These are phyloP conservation scores for Eurystomus glaucurus DNA, from an alignment of 2,797 vertebrate species.

Conservation along the genomic window DNA sequence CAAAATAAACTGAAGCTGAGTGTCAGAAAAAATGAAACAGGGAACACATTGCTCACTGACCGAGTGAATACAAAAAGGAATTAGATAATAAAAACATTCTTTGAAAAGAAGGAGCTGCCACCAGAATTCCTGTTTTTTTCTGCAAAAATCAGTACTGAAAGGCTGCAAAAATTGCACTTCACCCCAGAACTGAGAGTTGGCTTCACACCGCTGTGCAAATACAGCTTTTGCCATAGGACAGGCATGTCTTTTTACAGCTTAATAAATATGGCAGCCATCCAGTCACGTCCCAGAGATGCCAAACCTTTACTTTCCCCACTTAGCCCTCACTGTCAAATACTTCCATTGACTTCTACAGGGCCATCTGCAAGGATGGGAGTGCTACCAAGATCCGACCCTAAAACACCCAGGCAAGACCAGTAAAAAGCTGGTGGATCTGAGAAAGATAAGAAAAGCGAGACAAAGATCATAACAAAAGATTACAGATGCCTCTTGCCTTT, in stretches of 20 bases:
- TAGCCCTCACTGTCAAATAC: background rate
- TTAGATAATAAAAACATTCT: background rate
- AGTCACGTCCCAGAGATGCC: background rate
- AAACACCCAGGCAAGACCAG: background rate
- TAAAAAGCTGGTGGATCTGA: background rate
- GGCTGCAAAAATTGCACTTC: constrained; percentile 9
- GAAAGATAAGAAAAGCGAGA: background rate
- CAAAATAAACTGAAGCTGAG: constrained; percentile 54
- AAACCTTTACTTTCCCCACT: constrained; percentile 8
- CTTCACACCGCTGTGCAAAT: background rate
- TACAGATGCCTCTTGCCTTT: background rate
- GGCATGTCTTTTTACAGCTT: constrained; percentile 37
- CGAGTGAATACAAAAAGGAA: constrained; percentile 23
- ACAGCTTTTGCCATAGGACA: constrained; percentile 52
- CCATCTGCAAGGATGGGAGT: background rate
- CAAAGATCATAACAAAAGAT: background rate
- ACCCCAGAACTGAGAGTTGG: constrained; percentile 9
- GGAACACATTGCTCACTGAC: constrained; percentile 41
- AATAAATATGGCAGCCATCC: constrained; percentile 59
- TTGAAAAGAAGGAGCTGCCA: background rate
- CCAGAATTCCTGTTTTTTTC: constrained; percentile 11
- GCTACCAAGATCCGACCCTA: background rate
- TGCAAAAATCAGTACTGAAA: constrained; percentile 4
- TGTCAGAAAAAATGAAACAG: constrained; percentile 21
- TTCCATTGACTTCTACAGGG: background rate